Evolutionary conservation across 2,113 vertebrate species (phyloP), one percentile per base, ranked within the genome.

Genomic region (Catharus fuscescens): DNA sequence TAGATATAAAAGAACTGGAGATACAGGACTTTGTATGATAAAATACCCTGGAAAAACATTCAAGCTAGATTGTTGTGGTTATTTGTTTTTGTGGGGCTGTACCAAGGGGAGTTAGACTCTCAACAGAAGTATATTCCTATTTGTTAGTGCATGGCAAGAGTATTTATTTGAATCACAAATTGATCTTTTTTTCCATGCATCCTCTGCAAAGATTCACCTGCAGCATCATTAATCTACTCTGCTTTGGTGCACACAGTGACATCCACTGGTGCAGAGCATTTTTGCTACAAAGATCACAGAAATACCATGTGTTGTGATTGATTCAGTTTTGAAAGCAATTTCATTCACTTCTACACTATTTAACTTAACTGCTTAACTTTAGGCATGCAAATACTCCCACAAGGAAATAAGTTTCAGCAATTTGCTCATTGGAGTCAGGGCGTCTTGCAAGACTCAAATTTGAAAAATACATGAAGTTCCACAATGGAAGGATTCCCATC

Each of bases 171-270:
- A 85, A 80, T 84, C 50, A 84, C 52, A 86, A 88, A 80, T 3
- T 0, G 14, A 28, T 80, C 31, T 52, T 84, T 42, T 64, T 38
- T 8, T 40, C 32, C 19, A 5, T 32, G 19, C 24, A 48, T 34
- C 42, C 34, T 80, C 79, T 83, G 32, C 53, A 90, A 87, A n/a
- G 23, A 66, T 85, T 80, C 34, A 87, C 89, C 56, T 80, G 45
- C 70, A 87, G 53, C 62, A 61, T 71, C 81, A 57, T 91, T 92
- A 81, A 90, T 72, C 69, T 78, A 15, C 54, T 87, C 56, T 79
- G 84, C 64, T 74, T 70, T 48, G 65, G 10, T 84, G 88, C 62
- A 88, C 74, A 85, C 61, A 95, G 92, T 96, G 95, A 93, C 96
- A 97, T 91, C 90, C 85, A 81, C 83, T 86, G 93, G 95, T 54